These are phyloP conservation scores for Nyctibius grandis DNA, from an alignment of 2,797 vertebrate species.

Conservation along the genomic window DNA sequence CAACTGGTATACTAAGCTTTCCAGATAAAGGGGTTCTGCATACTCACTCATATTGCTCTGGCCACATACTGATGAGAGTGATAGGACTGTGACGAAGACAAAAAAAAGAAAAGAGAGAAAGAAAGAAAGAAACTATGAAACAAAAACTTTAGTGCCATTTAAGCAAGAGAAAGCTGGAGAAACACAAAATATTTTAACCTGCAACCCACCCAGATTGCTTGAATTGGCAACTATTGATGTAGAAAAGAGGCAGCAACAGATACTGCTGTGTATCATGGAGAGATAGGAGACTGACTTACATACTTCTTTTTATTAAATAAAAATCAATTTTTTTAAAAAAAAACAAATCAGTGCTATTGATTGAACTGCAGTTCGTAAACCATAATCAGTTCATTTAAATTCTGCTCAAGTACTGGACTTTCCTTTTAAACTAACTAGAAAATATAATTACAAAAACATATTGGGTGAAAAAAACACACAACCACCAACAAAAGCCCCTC, in stretches of 20 bases:
- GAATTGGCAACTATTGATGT: neutral
- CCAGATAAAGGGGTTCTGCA: neutral
- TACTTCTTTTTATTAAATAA: neutral
- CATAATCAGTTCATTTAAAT: neutral
- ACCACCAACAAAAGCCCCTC: neutral
- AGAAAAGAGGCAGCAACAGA: neutral
- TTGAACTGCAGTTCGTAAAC: neutral
- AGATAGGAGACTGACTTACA: neutral
- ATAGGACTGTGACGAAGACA: constrained; percentile 85
- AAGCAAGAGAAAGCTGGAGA: constrained; percentile 16
- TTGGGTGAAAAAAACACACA: accelerated
- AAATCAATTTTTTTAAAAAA: neutral
- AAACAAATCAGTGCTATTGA: neutral
- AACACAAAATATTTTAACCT: neutral
- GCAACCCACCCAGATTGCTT: neutral
- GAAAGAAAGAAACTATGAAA: constrained; percentile 48
- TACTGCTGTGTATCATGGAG: neutral
- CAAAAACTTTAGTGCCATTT: constrained; percentile 54
- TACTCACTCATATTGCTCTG: constrained; percentile 99
- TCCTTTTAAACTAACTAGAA: neutral
- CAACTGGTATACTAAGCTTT: neutral
- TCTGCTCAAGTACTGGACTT: neutral
- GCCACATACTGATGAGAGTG: constrained; percentile 99
- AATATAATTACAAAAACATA: neutral
- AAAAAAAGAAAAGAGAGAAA: constrained; percentile 11